Base-by-base conservation (phyloP, 2,797 vertebrate genomes). In the Dendrocincla tyrannina region DNA sequence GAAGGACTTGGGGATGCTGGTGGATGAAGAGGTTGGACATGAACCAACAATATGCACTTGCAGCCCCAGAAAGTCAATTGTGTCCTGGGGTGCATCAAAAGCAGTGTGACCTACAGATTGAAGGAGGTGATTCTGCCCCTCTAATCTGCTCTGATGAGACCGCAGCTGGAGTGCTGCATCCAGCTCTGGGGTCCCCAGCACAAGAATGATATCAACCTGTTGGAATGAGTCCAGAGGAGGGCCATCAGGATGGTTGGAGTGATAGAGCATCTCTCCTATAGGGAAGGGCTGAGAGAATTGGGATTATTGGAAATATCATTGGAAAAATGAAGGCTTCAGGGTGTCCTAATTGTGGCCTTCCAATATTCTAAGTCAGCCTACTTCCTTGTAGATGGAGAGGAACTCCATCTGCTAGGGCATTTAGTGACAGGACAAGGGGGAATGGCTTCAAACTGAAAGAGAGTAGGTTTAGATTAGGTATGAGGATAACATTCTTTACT, bases 61-160 rank as follows among this genome's bases (percentile, higher is more conserved):
- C 47, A 32, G 41, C 35, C 35, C 33, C 41, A 63, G 41, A 60
- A 9, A 60, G 28, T 19, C 55, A 13, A 0, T 0, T 0, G 19
- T 55, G 0, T 33, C 47, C 49, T 62, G 73, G 55, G 24, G 56
- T 62, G 55, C 17, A 69, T 22, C 56, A 58, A 55, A 2, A 47
- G 74, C 33, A 25, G 13, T 0, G 0, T 30, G 47, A 47, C 2
- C 39, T 55, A 24, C 30, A 62, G 56, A 11, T 7, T 3, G 0
- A 62, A 41, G 47, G 41, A 55, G 25, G 47, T 17, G 13, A 47
- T 41, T 55, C 47, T 86, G 64, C 30, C 5, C 28, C 24, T 53
- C 47, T 39, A 16, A 39, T 55, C 41, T 53, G 39, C 78, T 47
- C 49, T 64, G 49, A 3, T 59, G 22, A 47, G 33, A 32, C 6